Conservation (phyloP, 2,888 invertebrate genomes). For the Ptychoptera albimana region DNA sequence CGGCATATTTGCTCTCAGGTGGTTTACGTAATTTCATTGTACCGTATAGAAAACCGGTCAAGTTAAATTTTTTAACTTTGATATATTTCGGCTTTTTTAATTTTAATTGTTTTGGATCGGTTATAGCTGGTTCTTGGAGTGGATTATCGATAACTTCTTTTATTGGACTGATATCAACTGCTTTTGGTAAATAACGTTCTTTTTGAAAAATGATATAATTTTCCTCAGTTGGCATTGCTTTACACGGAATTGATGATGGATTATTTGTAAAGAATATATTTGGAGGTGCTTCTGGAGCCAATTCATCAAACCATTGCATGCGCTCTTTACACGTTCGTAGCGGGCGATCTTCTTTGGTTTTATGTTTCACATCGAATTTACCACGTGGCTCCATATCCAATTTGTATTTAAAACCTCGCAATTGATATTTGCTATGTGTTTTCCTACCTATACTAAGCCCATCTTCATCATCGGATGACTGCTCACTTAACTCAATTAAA, state of each 20-base stretch:
- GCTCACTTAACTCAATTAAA: constrained; percentile 15
- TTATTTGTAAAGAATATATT: constrained; percentile 18
- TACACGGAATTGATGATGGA: constrained; percentile 13
- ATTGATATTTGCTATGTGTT: constrained; percentile 16
- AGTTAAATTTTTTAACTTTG: constrained; percentile 24
- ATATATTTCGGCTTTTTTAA: constrained; percentile 20
- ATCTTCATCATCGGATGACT: constrained; percentile 25
- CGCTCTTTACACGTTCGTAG: constrained; percentile 22
- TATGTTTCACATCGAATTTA: constrained; percentile 17
- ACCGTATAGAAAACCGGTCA: constrained; percentile 21
- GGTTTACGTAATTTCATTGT: constrained; percentile 5
- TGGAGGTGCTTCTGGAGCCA: constrained; percentile 19
- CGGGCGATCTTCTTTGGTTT: constrained; percentile 15
- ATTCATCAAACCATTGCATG: constrained; percentile 23
- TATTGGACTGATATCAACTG: constrained; percentile 12
- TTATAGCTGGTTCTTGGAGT: constrained; percentile 21
- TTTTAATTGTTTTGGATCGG: constrained; percentile 18
- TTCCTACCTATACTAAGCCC: constrained; percentile 21
- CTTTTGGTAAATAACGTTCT: constrained; percentile 5
- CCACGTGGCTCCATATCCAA: constrained; percentile 21
- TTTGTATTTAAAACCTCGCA: constrained; percentile 26
- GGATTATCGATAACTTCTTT: constrained; percentile 16
- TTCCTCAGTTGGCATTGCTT: neutral
- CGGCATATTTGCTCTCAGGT: neutral
- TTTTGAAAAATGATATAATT: constrained; percentile 1